Base-by-base conservation (phyloP, 1,140 invertebrate species). In the Charaxes varanes region DNA sequence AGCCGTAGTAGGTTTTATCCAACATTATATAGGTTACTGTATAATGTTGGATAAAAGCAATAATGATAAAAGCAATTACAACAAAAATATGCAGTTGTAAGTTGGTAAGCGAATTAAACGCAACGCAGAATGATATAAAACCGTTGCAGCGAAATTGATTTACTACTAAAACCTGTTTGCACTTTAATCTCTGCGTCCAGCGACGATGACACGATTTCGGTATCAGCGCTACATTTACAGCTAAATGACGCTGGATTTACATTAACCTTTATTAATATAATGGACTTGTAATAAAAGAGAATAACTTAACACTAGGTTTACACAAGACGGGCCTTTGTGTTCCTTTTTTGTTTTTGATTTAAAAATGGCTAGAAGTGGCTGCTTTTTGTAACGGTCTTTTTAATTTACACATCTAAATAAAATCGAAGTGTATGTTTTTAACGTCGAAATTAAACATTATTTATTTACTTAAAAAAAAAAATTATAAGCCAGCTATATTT, bases 141-240 rank as follows among this genome's bases (percentile, higher is more conserved):
- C 53, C 58, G 52, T 47, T 58, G 59, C 54, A 62, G 36, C 58
- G 55, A 51, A 70, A 73, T 65, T 76, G 70, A 77, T 70, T 67
- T 68, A 70, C 61, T 56, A 62, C 56, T 69, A 68, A 79, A 74
- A 62, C 63, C 61, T 80, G 69, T 80, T 78, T 80, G 71, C 59
- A 57, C 58, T 73, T 64, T 80, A 80, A 80, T 76, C 76, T 73
- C 62, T 32, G 45, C 62, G 53, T 55, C 43, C 49, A 52, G 47
- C 41, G 49, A 28, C 57, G 51, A 62, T 57, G 71, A 73, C 76
- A 80, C 76, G 76, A 67, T 62, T 62, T 62, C 49, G 66, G 70
- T 51, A 73, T 76, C 63, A 76, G 59, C 58, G 35, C 48, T 46
- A 70, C 46, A 66, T n/a, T 74, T 72, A 70, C 56, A 56, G 55